Conservation (phyloP, 2,888 invertebrate genomes). For the Patella pellucida region DNA sequence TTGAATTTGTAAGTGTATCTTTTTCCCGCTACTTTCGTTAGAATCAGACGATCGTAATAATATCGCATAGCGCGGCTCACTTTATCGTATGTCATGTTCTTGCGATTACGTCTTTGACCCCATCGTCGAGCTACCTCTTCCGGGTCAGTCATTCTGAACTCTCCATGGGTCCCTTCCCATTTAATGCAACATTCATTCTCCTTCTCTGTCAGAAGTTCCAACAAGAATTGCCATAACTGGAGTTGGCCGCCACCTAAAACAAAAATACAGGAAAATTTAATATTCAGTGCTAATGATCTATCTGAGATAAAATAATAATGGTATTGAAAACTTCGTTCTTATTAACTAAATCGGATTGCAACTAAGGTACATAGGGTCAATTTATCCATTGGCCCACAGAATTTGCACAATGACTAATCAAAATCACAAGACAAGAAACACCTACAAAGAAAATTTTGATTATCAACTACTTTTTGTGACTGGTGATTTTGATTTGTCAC, state of each 20-base stretch:
- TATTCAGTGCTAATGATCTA: too few species aligned
- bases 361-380: too few species aligned
- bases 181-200: slow-evolving; percentile 76
- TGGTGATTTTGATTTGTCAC: too few species aligned
- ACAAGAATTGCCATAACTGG: slow-evolving; percentile 38
- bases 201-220: slow-evolving; percentile 82
- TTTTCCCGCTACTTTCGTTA: slow-evolving; percentile 50
- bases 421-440: too few species aligned
- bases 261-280: not conserved
- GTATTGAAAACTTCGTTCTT: too few species aligned
- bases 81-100: slow-evolving; percentile 52
- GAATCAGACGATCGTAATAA: slow-evolving; percentile 62
- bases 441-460: too few species aligned
- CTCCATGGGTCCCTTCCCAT: slow-evolving; percentile 43
- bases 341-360: too few species aligned
- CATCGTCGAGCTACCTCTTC: slow-evolving; percentile 46
- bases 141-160: slow-evolving; percentile 45
- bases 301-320: too few species aligned
- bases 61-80: slow-evolving; percentile 56
- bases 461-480: too few species aligned
- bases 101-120: slow-evolving; percentile 44
- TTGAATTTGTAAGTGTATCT: slow-evolving; percentile 49
- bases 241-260: slow-evolving; percentile 77
- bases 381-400: too few species aligned
- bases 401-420: too few species aligned